These are phyloP conservation scores for Crotalus viridis DNA, from an alignment of 2,113 vertebrate species.

Conservation along the genomic window DNA sequence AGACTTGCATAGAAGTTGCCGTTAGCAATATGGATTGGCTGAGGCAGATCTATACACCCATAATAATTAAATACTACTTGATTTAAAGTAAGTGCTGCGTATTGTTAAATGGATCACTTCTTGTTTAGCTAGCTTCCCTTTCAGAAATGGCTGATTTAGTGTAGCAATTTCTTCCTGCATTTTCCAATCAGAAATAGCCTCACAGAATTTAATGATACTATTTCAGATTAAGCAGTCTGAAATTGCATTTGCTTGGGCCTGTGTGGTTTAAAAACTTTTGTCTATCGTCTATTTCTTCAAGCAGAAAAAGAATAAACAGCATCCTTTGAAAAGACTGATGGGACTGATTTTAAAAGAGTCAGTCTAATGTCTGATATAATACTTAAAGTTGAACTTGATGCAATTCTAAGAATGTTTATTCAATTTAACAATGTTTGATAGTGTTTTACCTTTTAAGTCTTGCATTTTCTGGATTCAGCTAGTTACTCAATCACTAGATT, in stretches of 20 bases:
- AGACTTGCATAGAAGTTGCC: background rate
- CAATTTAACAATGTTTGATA: background rate
- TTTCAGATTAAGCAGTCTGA: background rate
- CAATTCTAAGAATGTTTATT: background rate
- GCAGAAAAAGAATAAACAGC: background rate
- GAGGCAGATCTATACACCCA: background rate
- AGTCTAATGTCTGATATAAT: background rate
- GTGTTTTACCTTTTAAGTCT: background rate
- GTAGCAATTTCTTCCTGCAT: background rate
- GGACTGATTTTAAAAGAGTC: background rate
- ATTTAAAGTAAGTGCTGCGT: background rate
- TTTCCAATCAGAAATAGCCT: background rate
- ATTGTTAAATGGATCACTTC: background rate
- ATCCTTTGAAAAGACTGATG: background rate
- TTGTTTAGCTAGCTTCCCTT: background rate
- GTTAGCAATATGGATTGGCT: background rate
- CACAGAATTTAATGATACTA: background rate
- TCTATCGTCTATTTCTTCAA: background rate
- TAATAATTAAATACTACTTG: background rate
- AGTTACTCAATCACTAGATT: background rate
- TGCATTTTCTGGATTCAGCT: background rate
- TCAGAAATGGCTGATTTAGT: rapidly evolving
- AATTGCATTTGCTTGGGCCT: background rate
- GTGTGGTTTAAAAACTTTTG: rapidly evolving
- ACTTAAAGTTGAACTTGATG: background rate